Base-by-base conservation (phyloP, 2,113 vertebrate genomes). In the Psammodynastes pulverulentus region DNA sequence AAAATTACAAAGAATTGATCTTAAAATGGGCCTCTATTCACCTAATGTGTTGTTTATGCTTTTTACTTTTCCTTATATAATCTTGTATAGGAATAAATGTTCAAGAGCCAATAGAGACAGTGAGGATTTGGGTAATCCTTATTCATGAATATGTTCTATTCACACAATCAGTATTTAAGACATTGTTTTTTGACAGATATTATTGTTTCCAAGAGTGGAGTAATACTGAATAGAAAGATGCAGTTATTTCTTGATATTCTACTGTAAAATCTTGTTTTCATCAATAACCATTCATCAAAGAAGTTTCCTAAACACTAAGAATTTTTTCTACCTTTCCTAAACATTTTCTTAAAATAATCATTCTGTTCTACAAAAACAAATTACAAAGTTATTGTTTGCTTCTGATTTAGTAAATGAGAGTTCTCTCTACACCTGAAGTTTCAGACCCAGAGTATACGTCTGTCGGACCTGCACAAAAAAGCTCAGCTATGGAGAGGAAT, bases 401-500 rank as follows among this genome's bases (percentile, higher is more conserved):
- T 15, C 12, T 23, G 13, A 43, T 87, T 24, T 94, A 90, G 48
- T 96, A 95, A 95, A 72, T 58, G 34, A 85, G 0, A 12, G 1
- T 29, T 93, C 92, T 95, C 91, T 91, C 96, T 62, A 95, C 94
- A 92, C 54, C n/a, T 92, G 10, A 94, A 97, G 96, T 96, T 97
- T 96, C 98, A 99, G 98, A 98, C 97, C 67, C 98, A 99, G 97
- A 99, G 99, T 94, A 97, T 99, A 96, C 98, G 98, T 58, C 98
- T 99, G 90, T 98, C 99, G 92, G 99, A 99, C 10, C 96, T 98
- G 91, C 98, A 99, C 97, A 98, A 98, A 96, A 99, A 99, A 94
- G 97, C 98, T 53, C 99, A 99, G 92, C 97, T 99, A 10, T 99
- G 99, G 99, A 98, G 98, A 96, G 99, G 99, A 0, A 99, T 99